These are phyloP conservation scores for Premnoplex brunnescens DNA, from an alignment of 2,797 vertebrate species.

Conservation along the genomic window DNA sequence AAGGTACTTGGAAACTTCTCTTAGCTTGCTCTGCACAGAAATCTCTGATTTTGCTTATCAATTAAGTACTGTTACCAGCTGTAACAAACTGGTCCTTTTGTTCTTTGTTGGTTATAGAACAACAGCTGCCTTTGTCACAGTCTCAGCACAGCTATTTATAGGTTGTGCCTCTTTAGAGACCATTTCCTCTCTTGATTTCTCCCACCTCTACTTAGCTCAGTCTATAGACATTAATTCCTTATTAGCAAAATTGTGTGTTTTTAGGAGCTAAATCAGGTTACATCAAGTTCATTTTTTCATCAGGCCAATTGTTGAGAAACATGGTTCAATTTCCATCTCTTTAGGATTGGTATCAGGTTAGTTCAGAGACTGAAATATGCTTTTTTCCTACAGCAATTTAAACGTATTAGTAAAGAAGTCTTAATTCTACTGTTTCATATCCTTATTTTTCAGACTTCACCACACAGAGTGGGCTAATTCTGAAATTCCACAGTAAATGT, in stretches of 20 bases:
- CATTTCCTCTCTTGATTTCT: slow-evolving; percentile 66
- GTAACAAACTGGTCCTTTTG: slow-evolving; percentile 69
- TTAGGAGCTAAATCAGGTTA: background rate
- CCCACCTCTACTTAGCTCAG: slow-evolving; percentile 21
- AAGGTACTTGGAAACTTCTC: slow-evolving; percentile 36
- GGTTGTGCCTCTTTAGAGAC: slow-evolving; percentile 58
- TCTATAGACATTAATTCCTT: background rate
- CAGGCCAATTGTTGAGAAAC: background rate
- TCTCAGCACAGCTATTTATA: slow-evolving; percentile 75
- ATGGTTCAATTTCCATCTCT: background rate
- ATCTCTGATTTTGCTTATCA: slow-evolving; percentile 61
- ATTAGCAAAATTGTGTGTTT: background rate
- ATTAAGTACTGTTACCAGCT: slow-evolving; percentile 64
- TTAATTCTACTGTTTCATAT: background rate
- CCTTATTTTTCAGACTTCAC: background rate
- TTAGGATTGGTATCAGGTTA: background rate
- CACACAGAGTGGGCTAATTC: background rate
- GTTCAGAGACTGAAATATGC: background rate
- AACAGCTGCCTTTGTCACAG: slow-evolving; percentile 67
- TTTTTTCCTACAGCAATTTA: background rate
- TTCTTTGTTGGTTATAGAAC: slow-evolving; percentile 72
- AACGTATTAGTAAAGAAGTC: background rate
- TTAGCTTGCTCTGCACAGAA: slow-evolving; percentile 8
- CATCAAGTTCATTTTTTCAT: background rate
- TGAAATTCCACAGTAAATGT: background rate